Base-by-base conservation (phyloP, 1,140 invertebrate species). In the Polyergus mexicanus region DNA sequence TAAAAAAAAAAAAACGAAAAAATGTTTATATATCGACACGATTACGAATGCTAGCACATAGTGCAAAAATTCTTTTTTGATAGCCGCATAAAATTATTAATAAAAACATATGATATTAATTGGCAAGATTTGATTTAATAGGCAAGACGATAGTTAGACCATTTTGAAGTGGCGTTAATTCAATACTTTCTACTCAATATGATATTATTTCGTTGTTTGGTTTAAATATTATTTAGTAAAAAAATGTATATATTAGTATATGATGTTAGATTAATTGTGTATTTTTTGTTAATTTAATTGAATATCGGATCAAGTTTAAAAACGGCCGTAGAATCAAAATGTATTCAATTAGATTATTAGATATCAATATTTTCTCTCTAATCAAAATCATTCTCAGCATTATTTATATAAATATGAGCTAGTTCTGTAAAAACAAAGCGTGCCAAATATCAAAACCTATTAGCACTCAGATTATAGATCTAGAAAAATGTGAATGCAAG, bases 391-490 rank as follows among this genome's bases (percentile, higher is more conserved):
- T 66, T 68, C 8, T 51, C 28, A 68, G 51, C 25, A 65, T 68
- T 58, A 47, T 85, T 85, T 80, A 47, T 85, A 85, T n/a, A 68
- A 2, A 47, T 32, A 38, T 69, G 25, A 76, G 60, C n/a, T 74
- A 85, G 56, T 60, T 85, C 38, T 58, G 28, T 44, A 56, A 78
- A 68, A 54, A 51, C 41, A 13, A 86, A 85, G 66, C 25, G 86
- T 87, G 86, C 86, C 86, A 87, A 87, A 87, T 68, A 44, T 87
- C 51, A 35, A 77, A 71, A 38, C 80, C 54, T 87, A 47, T 86
- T 85, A 87, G n/a, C 63, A 80, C 28, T 32, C 38, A 56, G 38
- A 58, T 58, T 41, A 47, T 77, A 85, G 35, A 69, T 41, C 7
- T 75, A 84, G 60, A n/a, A 77, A 5, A 75, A 63, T 51, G 5